Evolutionary conservation across 2,888 invertebrate genomes (phyloP), one percentile per base, ranked within the genome.

Genomic region (Melolontha melolontha): DNA sequence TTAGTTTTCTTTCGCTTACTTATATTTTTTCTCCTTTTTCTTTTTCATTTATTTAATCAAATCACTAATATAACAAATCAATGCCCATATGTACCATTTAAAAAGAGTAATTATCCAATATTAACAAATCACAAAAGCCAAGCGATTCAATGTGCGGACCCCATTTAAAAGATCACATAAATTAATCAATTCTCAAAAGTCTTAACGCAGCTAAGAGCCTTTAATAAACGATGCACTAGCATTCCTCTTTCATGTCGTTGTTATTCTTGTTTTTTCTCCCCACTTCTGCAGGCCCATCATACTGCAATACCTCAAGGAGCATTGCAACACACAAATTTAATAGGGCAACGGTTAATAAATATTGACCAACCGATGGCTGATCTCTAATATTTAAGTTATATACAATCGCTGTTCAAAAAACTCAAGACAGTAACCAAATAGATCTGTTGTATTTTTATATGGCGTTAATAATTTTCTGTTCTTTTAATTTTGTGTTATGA

Each of bases 171-270:
- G 39, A 12, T 29, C 29, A 54, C 40, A 54, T 54, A 54, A 54
- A 54, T 54, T 54, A 54, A 54, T 54, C 54, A 54, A 16, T 54
- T 54, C 54, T 54, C 39, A 39, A 54, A 54, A 54, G 16, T 14
- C 40, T 10, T 54, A 40, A 34, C 34, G 7, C 39, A 54, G 54
- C 34, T 34, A 34, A 54, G 39, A 39, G 54, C 1, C 40, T 54
- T 12, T 54, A 54, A 54, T 54, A 54, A 39, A 34, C 54, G 54
- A 54, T 39, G 54, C 39, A 54, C 39, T 54, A 39, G 39, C 54
- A 54, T 54, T 54, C 54, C 54, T 54, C 16, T 40, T 34, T 39
- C 40, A 14, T 54, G 40, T 39, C 16, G 40, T 29, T 40, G n/a
- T 27, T 54, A 39, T 54, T 39, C 40, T 54, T 54, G 34, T 54